Percentiles rank a stretch among this genome's conserved stretches.
Evolutionary conservation across 2,797 vertebrate genomes (phyloP).

Genomic region (Toxotes lorentzi): DNA sequence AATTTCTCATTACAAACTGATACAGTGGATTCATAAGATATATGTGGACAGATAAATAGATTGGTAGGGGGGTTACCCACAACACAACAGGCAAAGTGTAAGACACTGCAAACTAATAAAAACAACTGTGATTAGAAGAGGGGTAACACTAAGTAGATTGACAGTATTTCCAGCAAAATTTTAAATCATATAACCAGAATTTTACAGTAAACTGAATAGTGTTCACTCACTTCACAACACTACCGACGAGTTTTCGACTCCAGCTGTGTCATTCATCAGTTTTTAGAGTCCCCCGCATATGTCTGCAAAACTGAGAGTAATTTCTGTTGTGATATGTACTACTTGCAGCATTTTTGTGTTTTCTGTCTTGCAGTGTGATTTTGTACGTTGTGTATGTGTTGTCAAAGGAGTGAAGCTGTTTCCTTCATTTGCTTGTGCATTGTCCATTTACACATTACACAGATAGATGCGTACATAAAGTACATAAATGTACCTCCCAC

Average conservation of each 20-base stretch:
- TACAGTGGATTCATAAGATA: slow-evolving; percentile 5
- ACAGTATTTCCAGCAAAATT: not conserved
- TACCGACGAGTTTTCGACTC: not conserved
- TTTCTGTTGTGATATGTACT: not conserved
- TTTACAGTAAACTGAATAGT: not conserved
- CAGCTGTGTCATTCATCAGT: not conserved
- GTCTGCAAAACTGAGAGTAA: not conserved
- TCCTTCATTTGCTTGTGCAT: not conserved
- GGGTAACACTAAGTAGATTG: not conserved
- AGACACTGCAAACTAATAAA: not conserved
- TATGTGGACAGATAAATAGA: not conserved
- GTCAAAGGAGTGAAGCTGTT: not conserved
- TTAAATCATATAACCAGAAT: not conserved
- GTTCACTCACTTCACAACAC: not conserved
- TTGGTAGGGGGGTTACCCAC: too few species aligned
- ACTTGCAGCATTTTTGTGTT: not conserved
- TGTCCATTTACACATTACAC: slow-evolving; percentile 7
- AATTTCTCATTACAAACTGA: slow-evolving; percentile 35
- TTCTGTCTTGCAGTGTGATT: not conserved
- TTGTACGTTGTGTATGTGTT: not conserved
- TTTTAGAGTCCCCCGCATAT: not conserved
- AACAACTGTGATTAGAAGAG: not conserved
- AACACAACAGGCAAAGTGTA: not conserved
- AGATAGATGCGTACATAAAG: slow-evolving; percentile 14
- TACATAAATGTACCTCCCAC: slow-evolving; percentile 41